A percentile compares a stretch with the other conserved stretches of the same genome.
phyloP scores from a whole-genome alignment of 2,797 vertebrate species.

The Notolabrus celidotus region DNA sequence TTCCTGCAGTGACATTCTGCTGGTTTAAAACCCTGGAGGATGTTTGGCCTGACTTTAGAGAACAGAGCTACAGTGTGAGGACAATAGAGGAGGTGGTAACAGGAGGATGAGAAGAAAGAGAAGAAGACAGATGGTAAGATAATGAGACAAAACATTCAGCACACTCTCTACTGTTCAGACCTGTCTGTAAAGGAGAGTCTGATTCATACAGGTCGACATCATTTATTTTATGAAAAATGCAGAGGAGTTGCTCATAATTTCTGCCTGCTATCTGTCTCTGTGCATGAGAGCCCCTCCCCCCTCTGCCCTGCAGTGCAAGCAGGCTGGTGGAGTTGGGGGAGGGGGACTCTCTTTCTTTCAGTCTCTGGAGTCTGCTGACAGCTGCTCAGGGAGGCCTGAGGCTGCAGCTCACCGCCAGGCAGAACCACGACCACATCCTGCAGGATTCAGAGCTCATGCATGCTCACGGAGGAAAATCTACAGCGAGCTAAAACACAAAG shows the following conservation, averaged over 20 bases:
- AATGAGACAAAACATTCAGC: constrained; percentile 25
- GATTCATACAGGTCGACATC: constrained; percentile 7
- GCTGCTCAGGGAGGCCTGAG: constrained; percentile 76
- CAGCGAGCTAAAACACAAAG: constrained; percentile 54
- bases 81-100: constrained; percentile 56
- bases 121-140: constrained; percentile 38
- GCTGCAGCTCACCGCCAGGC: constrained; percentile 59
- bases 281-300: constrained; percentile 74
- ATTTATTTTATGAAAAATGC: constrained; percentile 27
- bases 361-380: constrained; percentile 73
- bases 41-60: constrained; percentile 32
- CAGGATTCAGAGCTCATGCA: constrained; percentile 45
- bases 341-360: constrained; percentile 66
- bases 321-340: constrained; percentile 76
- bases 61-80: constrained; percentile 16
- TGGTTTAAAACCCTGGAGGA: constrained; percentile 32
- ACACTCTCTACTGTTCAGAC: background rate
- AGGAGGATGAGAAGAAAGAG: constrained; percentile 38
- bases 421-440: constrained; percentile 63
- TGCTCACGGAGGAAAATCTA: constrained; percentile 21
- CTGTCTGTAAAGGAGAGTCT: constrained; percentile 12
- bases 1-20: constrained; percentile 10
- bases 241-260: constrained; percentile 46
- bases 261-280: constrained; percentile 24
- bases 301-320: constrained; percentile 57